Conservation (phyloP, 1,140 invertebrate species). For the Reticulitermes speratus region DNA sequence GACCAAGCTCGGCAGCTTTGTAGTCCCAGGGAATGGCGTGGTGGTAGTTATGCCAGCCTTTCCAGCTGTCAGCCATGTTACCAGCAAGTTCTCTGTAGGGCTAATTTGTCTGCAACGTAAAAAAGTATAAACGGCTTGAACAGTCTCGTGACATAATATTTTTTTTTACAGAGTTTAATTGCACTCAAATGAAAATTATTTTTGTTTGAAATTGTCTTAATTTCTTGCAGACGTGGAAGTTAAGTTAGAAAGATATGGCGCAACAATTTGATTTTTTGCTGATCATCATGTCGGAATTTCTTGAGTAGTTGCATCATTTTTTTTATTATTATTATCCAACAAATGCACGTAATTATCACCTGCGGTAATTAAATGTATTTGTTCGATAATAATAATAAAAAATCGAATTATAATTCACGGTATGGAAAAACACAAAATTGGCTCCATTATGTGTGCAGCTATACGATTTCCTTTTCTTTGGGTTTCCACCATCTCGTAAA, state of each 20-base stretch:
- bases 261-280: too few relatives aligned
- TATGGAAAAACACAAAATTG: too few relatives aligned
- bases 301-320: too few relatives aligned
- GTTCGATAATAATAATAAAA: too few relatives aligned
- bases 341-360: too few relatives aligned
- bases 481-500: too few relatives aligned
- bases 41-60: slow-evolving; percentile 82
- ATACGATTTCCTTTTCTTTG: too few relatives aligned
- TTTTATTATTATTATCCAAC: too few relatives aligned
- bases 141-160: background rate
- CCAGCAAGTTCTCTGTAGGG: slow-evolving; percentile 61
- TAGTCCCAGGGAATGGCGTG: slow-evolving; percentile 67
- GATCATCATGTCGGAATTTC: too few relatives aligned
- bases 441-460: too few relatives aligned
- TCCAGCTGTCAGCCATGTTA: slow-evolving; percentile 56
- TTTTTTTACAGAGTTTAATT: background rate
- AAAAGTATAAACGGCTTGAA: background rate
- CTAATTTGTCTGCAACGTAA: slow-evolving; percentile 58
- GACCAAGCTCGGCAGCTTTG: slow-evolving; percentile 44
- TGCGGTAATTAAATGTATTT: too few relatives aligned
- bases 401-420: too few relatives aligned
- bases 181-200: background rate
- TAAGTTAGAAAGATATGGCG: background rate
- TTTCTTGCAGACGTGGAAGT: background rate
- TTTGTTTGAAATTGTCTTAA: background rate